A percentile compares a stretch with the other conserved stretches of the same genome.
Evolutionary conservation across 2,113 vertebrate species (phyloP).

Genomic region (Halichoerus grypus): DNA sequence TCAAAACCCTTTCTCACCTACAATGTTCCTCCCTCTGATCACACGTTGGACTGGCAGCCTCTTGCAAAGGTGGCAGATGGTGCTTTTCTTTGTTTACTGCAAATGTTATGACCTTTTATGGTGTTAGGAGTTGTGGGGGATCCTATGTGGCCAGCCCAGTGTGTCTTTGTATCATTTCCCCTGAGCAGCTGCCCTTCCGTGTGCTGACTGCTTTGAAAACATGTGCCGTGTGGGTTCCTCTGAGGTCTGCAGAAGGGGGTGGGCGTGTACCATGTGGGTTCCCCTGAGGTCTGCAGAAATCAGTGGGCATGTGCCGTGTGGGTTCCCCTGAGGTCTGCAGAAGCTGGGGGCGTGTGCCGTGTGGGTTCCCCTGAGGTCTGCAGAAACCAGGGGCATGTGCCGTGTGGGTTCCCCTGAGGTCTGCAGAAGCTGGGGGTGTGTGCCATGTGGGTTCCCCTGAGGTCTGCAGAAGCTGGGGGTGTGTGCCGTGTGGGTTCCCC

Average conservation of each 20-base stretch:
- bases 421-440: background rate
- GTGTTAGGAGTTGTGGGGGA: too few species aligned
- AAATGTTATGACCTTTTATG: rapidly evolving
- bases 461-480: background rate
- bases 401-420: too few species aligned
- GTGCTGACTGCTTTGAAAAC: rapidly evolving
- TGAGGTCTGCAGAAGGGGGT: background rate
- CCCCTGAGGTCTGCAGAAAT: too few species aligned
- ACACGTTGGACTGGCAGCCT: background rate
- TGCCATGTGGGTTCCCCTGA: too few species aligned
- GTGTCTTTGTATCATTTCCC: rapidly evolving
- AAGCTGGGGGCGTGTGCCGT: rapidly evolving
- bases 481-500: background rate
- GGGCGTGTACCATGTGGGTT: too few species aligned
- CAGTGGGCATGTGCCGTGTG: too few species aligned
- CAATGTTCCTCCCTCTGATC: rapidly evolving
- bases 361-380: background rate
- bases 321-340: background rate
- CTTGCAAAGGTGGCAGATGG: background rate
- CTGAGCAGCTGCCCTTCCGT: background rate
- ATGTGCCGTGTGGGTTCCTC: too few species aligned
- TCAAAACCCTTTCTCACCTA: rapidly evolving
- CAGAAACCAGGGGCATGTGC: too few species aligned
- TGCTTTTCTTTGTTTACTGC: rapidly evolving
- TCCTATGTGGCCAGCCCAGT: background rate